Evolutionary conservation across 2,797 vertebrate genomes (phyloP), one percentile per base, ranked within the genome.

Genomic region (Dendrocincla tyrannina): DNA sequence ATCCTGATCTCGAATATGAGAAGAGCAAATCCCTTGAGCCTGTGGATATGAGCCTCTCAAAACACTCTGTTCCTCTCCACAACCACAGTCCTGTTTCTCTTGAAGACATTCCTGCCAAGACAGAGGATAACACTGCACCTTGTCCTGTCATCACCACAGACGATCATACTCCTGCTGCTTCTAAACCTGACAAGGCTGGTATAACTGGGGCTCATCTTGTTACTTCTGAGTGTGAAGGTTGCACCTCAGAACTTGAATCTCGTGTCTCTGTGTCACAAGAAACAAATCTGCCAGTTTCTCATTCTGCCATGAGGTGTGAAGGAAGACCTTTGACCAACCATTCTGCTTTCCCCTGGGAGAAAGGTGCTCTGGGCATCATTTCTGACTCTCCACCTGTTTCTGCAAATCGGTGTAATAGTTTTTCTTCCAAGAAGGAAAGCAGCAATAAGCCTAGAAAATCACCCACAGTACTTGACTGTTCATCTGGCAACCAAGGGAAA

Each of bases 361-460:
- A 93, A 22, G 53, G 14, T 1, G 0, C 37, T 92, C 58, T 72
- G 66, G 68, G 50, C 7, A 3, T 56, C 0, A 28, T 55, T 92
- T 67, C 91, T 93, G 85, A 76, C 67, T 46, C 50, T 80, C 32
- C 9, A n/a, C 25, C 41, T 46, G 5, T 63, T 91, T 86, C 53
- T 80, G 81, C 85, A 94, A 76, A 89, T 11, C 47, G 19, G 9
- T 33, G 3, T 91, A 37, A 11, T 86, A 19, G 33, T 82, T 81
- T 70, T 86, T 86, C 85, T 95, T 91, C 91, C 30, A 41, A 80
- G 68, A 84, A 89, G n/a, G 67, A 92, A 89, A 60, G 28, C 6
- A 37, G 53, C 46, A 82, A 35, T 59, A 79, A 80, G 30, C 52
- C 44, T 83, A 11, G 9, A 20, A 15, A 67, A 9, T 62, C 58